Evolutionary conservation across 2,113 vertebrate species (phyloP).

Genomic region (Ochotona princeps): DNA sequence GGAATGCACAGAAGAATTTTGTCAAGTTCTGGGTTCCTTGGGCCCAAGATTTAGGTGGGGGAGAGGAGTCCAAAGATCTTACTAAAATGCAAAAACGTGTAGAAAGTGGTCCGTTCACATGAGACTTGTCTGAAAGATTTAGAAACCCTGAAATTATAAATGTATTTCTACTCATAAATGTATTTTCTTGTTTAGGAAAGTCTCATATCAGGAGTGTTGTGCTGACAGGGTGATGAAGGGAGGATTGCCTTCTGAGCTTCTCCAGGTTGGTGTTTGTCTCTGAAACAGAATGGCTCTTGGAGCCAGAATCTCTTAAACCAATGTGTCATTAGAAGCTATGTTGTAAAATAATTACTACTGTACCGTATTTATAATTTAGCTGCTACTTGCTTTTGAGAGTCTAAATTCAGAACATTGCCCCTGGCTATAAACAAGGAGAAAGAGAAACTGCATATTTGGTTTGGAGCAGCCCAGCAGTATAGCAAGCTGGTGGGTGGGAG

Average conservation of each 20-base stretch:
- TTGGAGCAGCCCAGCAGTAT: background rate
- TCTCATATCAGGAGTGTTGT: background rate
- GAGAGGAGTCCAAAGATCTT: background rate
- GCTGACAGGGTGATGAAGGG: background rate
- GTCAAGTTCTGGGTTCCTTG: background rate
- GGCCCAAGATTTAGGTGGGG: background rate
- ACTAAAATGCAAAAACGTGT: background rate
- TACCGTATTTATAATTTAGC: constrained; percentile 55
- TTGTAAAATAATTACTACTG: constrained; percentile 41
- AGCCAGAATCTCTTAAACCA: constrained; percentile 16
- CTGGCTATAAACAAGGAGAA: constrained; percentile 14
- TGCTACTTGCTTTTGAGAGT: constrained; percentile 51
- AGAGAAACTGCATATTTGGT: background rate
- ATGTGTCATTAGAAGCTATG: background rate
- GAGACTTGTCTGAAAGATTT: constrained; percentile 12
- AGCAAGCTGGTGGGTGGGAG: background rate
- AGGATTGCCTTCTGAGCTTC: background rate
- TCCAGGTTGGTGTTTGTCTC: background rate
- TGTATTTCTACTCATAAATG: background rate
- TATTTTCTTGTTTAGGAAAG: constrained; percentile 32
- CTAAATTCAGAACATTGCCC: constrained; percentile 46
- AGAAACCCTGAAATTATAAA: constrained; percentile 9
- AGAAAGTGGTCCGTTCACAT: constrained; percentile 13
- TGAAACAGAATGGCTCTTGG: constrained; percentile 15
- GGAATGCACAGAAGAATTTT: background rate